Evolutionary conservation across 2,888 invertebrate genomes (phyloP), one percentile per base, ranked within the genome.

Genomic region (Drosophila mimetica): DNA sequence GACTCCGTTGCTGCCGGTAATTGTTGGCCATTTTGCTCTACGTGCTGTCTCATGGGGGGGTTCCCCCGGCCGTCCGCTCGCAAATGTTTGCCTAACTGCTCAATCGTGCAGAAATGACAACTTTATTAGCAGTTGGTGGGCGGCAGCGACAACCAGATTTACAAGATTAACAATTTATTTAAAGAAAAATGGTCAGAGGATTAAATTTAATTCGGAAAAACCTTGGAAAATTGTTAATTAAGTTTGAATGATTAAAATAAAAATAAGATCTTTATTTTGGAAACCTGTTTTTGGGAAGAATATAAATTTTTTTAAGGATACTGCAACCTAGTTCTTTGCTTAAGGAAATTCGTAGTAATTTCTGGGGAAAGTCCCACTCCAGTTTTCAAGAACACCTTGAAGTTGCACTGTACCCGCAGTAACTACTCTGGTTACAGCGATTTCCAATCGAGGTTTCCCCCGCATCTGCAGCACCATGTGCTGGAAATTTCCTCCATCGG

Each of bases 91-190:
- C 65, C 65, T 86, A 82, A 86, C 83, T 71, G 74, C 87, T 84
- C 65, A 81, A 85, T 82, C 82, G 85, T 76, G 88, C 79, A 65
- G 65, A 70, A 83, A 71, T 87, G 79, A 83, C 88, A 83, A 88
- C 83, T 82, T 75, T 77, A 83, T 88, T 85, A 87, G 51, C 59
- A 42, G 61, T 14, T 61, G 46, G 64, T 75, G 75, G 71, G 77
- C 78, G 63, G 63, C 60, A 37, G 25, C 55, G 22, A 39, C 37
- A 59, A 20, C 9, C 44, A 30, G 30, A 30, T 18, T 32, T 22
- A 22, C 37, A 30, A 16, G 61, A 25, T 47, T 32, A 11, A 6
- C 37, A 57, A 57, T 51, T 39, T 54, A 46, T 25, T 28, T 32
- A 9, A 63, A 8, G 9, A 9, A 20, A 30, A 16, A 1, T n/a